Evolutionary conservation across 2,113 vertebrate genomes (phyloP).

Genomic region (Proterorhinus semilunaris): DNA sequence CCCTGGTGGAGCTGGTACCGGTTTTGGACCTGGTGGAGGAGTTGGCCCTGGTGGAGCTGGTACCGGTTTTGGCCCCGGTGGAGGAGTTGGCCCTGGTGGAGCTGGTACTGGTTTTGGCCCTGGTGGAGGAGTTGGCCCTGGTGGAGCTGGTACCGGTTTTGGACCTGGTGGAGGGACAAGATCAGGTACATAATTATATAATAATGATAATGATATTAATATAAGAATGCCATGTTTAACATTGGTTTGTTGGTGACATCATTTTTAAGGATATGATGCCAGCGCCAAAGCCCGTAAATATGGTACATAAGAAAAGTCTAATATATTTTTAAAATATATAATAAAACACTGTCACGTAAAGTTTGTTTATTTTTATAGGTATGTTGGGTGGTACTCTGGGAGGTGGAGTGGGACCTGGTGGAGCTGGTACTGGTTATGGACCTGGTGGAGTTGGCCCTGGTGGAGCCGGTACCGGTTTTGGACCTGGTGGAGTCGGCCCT

Average conservation of each 20-base stretch:
- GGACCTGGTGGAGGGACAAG: no score
- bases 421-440: not conserved
- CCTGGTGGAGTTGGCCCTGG: not conserved
- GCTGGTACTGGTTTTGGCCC: no score
- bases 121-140: no score
- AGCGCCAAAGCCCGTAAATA: slow-evolving; percentile 71
- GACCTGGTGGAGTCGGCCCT: not conserved
- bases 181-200: no score
- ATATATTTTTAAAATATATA: not conserved
- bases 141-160: no score
- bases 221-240: no score
- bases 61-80: no score
- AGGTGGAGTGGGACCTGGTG: not conserved
- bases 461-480: not conserved
- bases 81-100: no score
- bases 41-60: no score
- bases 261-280: slow-evolving; percentile 60
- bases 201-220: no score
- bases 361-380: slow-evolving; percentile 24
- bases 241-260: not conserved
- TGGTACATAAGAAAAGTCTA: slow-evolving; percentile 42
- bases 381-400: slow-evolving; percentile 56
- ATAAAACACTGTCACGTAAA: not conserved
- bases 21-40: no score
- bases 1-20: no score